Base-by-base conservation (phyloP, 1,140 invertebrate species). In the Kradibia gibbosae region DNA sequence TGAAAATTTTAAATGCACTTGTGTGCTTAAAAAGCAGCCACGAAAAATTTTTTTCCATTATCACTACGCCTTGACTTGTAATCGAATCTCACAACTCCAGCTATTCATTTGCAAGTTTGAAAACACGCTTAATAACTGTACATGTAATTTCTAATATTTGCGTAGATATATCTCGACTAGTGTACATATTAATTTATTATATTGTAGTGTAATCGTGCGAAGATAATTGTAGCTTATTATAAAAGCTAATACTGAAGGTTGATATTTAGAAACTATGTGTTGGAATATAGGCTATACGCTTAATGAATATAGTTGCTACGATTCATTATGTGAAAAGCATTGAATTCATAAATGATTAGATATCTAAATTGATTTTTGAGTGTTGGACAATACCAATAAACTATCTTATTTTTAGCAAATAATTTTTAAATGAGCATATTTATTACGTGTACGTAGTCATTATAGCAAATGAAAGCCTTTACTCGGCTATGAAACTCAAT, bases 101-200 rank as follows among this genome's bases (percentile, higher is more conserved):
- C 8, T 0, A 39, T 39, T 39, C 62, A 39, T 4, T 17, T 28
- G 34, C 62, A 39, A 22, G 13, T 60, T 67, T 34, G 5, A 36
- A 34, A 22, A 2, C 62, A 39, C 34, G 55, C 62, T 39, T 8
- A n/a, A 3, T 39, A 67, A 67, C 62, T 39, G 62, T 22, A 39
- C 34, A 34, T 3, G 62, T 39, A 39, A 67, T 67, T 67, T 67
- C 62, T 39, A 39, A 39, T n/a, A 67, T 67, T 39, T n/a, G 34
- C 62, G 10, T 67, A 34, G 62, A 67, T n/a, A 67, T 10, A n/a
- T 39, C 17, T 39, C 20, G 17, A n/a, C 62, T 22, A 39, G 39
- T 67, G 62, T 13, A 8, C 11, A 39, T 22, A 67, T 67, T 39
- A 67, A 65, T 65, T 65, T 65, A 65, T 65, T 65, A 39, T 3